Evolutionary conservation across 1,140 invertebrate species (phyloP).

Genomic region (Drosophila subpulchrella): DNA sequence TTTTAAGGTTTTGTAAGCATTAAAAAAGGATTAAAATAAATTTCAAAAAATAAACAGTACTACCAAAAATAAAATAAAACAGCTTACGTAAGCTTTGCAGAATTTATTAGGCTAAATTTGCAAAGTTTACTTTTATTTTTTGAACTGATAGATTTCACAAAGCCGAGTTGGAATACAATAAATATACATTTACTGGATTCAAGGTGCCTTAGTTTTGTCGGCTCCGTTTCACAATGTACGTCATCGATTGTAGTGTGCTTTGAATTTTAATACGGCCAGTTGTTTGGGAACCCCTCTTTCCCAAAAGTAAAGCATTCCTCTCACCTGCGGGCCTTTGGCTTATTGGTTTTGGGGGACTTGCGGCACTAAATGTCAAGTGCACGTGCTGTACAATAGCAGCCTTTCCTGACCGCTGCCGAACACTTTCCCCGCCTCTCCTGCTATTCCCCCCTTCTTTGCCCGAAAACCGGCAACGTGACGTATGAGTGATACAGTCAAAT

Average conservation of each 20-base stretch:
- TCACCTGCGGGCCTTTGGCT: slow-evolving; percentile 21
- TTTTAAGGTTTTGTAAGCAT: too few species aligned
- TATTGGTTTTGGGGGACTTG: slow-evolving; percentile 55
- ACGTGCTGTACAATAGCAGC: slow-evolving; percentile 58
- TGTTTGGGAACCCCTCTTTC: neutral
- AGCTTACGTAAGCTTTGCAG: too few species aligned
- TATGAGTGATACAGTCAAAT: slow-evolving; percentile 68
- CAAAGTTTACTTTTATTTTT: too few species aligned
- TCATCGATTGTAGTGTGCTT: slow-evolving; percentile 70
- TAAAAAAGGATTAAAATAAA: too few species aligned
- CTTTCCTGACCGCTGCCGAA: slow-evolving; percentile 39
- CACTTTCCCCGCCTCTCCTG: neutral
- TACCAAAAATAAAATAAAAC: too few species aligned
- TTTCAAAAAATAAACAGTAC: too few species aligned
- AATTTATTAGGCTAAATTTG: too few species aligned
- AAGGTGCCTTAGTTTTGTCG: slow-evolving; percentile 10
- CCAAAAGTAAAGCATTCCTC: slow-evolving; percentile 5
- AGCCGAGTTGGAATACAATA: neutral
- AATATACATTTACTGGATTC: neutral
- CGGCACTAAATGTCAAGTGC: slow-evolving; percentile 79
- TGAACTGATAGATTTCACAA: too few species aligned
- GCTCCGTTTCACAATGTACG: slow-evolving; percentile 29
- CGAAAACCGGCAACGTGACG: slow-evolving; percentile 64
- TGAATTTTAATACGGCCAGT: slow-evolving; percentile 60
- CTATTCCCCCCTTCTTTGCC: neutral